Evolutionary conservation across 2,888 invertebrate genomes (phyloP), one percentile per base, ranked within the genome.

Genomic region (Mesopsocus fuscifrons): DNA sequence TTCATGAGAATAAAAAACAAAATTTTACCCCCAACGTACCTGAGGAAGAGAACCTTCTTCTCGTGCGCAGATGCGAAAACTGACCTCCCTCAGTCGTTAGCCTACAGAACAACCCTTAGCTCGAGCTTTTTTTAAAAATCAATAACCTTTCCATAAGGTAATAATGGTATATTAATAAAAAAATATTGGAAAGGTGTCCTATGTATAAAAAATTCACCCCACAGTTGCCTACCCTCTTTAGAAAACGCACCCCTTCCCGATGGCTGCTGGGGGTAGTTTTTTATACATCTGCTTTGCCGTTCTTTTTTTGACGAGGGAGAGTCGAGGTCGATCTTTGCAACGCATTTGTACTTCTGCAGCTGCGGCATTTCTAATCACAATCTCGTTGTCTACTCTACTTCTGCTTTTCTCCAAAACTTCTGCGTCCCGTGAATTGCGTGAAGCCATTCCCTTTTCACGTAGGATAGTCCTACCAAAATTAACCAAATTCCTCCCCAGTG

Each of bases 41-140:
- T n/a, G n/a, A n/a, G n/a, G n/a, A n/a, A n/a, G n/a, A n/a, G n/a
- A n/a, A n/a, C n/a, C n/a, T n/a, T n/a, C n/a, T n/a, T n/a, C n/a
- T n/a, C n/a, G n/a, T 38, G 38, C 38, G 38, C 38, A 38, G 38
- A 38, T 38, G 38, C 38, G 20, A 38, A 38, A 38, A 38, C 38
- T 38, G 38, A 38, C 17, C 38, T 20, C 38, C 38, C n/a, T 15
- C 38, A 20, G 13, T 15, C 38, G 20, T 18, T 21, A 15, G 13
- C 38, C 38, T 20, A 16, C 38, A 38, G 21, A 17, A 38, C 38
- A 34, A 38, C 20, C 20, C 38, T 38, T 38, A 38, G 21, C 21
- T 20, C n/a, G n/a, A n/a, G n/a, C n/a, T 38, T 38, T 38, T 38
- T 38, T 38, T 18, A 15, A 38, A 15, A 38, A 38, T 38, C 38